A percentile compares a stretch with the other conserved stretches of the same genome.
Conservation (phyloP, 2,797 vertebrate species). For the Silurus lanzhouensis region DNA sequence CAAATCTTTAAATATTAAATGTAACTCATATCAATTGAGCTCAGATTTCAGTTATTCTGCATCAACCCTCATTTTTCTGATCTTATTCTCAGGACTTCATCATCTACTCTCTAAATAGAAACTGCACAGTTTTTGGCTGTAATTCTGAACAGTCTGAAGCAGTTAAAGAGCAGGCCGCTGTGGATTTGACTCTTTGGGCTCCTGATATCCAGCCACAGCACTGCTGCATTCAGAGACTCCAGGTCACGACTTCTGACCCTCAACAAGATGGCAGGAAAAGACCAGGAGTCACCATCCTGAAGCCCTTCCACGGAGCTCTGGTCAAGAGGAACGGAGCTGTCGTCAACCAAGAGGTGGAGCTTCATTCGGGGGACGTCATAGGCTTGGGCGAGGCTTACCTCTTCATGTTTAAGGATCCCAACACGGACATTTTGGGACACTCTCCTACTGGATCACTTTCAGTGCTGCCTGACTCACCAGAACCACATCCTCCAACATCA, state of each 20-base stretch:
- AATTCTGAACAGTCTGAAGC: slow-evolving; percentile 16
- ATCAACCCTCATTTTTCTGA: background rate
- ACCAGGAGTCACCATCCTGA: slow-evolving; percentile 56
- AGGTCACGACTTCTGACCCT: slow-evolving; percentile 2
- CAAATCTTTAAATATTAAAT: background rate
- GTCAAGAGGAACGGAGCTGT: slow-evolving; percentile 71
- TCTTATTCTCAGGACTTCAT: slow-evolving; percentile 72
- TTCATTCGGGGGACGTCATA: slow-evolving; percentile 74
- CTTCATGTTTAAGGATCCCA: slow-evolving; percentile 79
- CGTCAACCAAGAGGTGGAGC: slow-evolving; percentile 62
- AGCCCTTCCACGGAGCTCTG: slow-evolving; percentile 59
- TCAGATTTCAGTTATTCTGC: background rate
- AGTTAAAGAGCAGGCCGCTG: slow-evolving; percentile 52
- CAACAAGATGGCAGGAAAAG: background rate
- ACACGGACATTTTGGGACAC: slow-evolving; percentile 4
- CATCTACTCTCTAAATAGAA: slow-evolving; percentile 71
- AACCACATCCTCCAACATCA: background rate
- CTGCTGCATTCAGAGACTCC: slow-evolving; percentile 67
- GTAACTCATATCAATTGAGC: background rate
- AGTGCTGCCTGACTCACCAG: slow-evolving; percentile 19
- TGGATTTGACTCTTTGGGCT: slow-evolving; percentile 67
- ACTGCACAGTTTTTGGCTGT: slow-evolving; percentile 65
- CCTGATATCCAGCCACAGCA: slow-evolving; percentile 71
- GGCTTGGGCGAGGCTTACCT: slow-evolving; percentile 76
- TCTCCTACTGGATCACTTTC: background rate